Evolutionary conservation across 2,113 vertebrate genomes (phyloP).

Genomic region (Centrocercus urophasianus): DNA sequence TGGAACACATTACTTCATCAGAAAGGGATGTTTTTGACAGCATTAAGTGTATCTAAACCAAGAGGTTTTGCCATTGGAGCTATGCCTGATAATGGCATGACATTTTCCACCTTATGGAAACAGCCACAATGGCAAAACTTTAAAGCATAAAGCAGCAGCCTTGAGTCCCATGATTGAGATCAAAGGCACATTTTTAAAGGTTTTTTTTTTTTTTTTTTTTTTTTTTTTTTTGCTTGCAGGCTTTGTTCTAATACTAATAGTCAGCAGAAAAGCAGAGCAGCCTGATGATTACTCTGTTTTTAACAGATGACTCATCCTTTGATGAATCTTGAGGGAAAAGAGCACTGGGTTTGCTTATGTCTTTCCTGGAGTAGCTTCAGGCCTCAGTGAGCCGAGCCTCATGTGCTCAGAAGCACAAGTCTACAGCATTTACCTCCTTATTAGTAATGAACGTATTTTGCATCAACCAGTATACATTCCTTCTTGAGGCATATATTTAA

Average conservation of each 20-base stretch:
- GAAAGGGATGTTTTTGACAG: not conserved
- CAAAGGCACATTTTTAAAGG: not conserved
- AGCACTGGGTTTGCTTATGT: constrained; percentile 43
- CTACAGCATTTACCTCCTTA: not conserved
- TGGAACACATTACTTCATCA: not conserved
- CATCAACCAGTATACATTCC: constrained; percentile 17
- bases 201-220: not conserved
- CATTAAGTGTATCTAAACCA: not conserved
- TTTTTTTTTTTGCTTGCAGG: not conserved
- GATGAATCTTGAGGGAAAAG: constrained; percentile 53
- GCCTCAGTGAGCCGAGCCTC: constrained; percentile 35
- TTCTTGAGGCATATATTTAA: constrained; percentile 39
- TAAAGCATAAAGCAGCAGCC: constrained; percentile 8
- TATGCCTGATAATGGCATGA: not conserved
- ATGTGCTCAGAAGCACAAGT: not conserved
- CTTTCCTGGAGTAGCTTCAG: constrained; percentile 57
- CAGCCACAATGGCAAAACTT: not conserved
- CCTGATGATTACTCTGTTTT: constrained; percentile 59
- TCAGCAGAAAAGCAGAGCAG: constrained; percentile 59
- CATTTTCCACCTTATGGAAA: constrained; percentile 16
- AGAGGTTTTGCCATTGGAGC: not conserved
- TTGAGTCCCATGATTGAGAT: not conserved
- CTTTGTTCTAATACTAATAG: constrained; percentile 56
- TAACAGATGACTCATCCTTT: constrained; percentile 63
- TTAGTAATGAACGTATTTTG: not conserved